Percentiles rank a stretch among this genome's conserved stretches.
Conservation (phyloP, 2,113 vertebrate genomes). For the Phalacrocorax carbo region DNA sequence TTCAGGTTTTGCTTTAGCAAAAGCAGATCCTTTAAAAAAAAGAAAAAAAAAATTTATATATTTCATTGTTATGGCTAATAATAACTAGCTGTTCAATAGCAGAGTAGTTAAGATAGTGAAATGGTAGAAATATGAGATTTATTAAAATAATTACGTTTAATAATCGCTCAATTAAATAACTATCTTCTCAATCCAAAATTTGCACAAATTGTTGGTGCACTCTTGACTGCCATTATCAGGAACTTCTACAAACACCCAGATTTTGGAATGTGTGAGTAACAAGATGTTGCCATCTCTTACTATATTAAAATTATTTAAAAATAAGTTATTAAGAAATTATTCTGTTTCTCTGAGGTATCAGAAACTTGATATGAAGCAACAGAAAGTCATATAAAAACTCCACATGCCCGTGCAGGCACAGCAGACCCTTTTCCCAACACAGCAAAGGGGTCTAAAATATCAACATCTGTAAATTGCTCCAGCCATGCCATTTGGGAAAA, state of each 20-base stretch:
- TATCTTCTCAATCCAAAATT: background rate
- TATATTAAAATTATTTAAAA: background rate
- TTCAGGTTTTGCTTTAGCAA: conserved; percentile 98
- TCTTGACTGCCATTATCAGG: background rate
- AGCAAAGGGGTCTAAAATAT: background rate
- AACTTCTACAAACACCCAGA: background rate
- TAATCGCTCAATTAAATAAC: no score
- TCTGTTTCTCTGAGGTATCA: background rate
- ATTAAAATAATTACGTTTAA: no score
- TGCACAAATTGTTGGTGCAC: background rate
- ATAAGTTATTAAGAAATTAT: background rate
- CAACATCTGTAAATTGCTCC: background rate
- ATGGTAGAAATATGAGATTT: no score
- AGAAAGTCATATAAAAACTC: background rate
- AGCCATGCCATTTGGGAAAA: background rate
- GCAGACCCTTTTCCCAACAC: background rate
- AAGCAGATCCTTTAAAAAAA: conserved; percentile 87
- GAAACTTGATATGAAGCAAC: background rate
- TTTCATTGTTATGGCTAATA: background rate
- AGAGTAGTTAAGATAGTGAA: background rate
- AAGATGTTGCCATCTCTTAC: background rate
- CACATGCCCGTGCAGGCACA: accelerated
- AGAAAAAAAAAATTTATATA: background rate
- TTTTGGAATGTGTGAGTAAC: background rate
- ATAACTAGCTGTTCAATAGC: background rate